Conservation (phyloP, 2,113 vertebrate genomes). For the Polypterus senegalus region DNA sequence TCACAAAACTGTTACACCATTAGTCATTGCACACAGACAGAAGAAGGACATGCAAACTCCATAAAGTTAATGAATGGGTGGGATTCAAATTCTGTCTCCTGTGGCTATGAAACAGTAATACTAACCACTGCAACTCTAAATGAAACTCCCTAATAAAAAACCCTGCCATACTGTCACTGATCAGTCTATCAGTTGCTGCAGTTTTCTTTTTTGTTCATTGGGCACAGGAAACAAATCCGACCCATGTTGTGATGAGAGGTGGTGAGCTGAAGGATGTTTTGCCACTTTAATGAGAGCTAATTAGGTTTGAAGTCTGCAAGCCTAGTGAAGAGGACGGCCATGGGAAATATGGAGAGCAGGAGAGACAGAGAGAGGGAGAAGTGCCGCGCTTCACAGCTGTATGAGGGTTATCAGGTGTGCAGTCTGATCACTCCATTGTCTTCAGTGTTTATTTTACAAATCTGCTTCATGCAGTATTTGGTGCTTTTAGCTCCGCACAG, state of each 20-base stretch:
- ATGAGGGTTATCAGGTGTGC: slow-evolving; percentile 45
- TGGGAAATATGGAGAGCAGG: not conserved
- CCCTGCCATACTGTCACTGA: too few species aligned
- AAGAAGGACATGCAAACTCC: too few species aligned
- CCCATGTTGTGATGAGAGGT: slow-evolving; percentile 7
- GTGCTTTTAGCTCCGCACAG: slow-evolving; percentile 22
- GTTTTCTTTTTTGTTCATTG: too few species aligned
- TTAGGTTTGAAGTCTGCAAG: slow-evolving; percentile 23
- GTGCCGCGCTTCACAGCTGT: slow-evolving; percentile 11
- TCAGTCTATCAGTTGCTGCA: too few species aligned
- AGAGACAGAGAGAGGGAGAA: not conserved
- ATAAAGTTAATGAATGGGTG: too few species aligned
- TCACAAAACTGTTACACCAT: too few species aligned
- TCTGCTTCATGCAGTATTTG: slow-evolving; percentile 35
- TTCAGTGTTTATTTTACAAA: slow-evolving; percentile 32
- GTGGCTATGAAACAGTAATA: too few species aligned
- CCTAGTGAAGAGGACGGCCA: slow-evolving; percentile 17
- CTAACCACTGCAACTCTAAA: too few species aligned
- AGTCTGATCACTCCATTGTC: slow-evolving; percentile 42
- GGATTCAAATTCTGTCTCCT: too few species aligned
- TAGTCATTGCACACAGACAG: too few species aligned
- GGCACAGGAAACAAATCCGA: too few species aligned
- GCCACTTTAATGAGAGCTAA: slow-evolving; percentile 33
- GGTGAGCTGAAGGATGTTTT: slow-evolving; percentile 29
- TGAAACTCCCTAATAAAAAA: too few species aligned